phyloP scores from a whole-genome alignment of 92 coral and sea anemone species.

The Montipora capitata region DNA sequence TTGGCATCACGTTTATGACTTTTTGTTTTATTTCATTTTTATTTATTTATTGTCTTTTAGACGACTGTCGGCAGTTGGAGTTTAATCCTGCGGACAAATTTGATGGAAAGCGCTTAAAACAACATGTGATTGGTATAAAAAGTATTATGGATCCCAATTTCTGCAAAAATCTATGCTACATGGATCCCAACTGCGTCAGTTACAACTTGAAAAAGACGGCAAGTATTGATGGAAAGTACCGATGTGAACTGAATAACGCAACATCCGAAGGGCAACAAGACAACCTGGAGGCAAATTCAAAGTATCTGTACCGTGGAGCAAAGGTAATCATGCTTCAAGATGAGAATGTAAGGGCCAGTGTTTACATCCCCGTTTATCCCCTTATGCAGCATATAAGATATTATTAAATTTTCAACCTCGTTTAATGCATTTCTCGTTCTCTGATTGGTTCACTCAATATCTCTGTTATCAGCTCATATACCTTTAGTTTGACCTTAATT shows the following conservation, averaged over 20 bases:
- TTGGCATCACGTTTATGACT: too few relatives aligned
- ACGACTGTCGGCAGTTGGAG: neutral
- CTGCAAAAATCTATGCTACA: conserved; percentile 9
- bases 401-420: neutral
- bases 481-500: too few relatives aligned
- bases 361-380: neutral
- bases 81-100: neutral
- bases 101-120: conserved; percentile 13
- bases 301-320: conserved; percentile 16
- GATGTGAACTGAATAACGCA: conserved; percentile 32
- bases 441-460: too few relatives aligned
- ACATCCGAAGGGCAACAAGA: conserved; percentile 1
- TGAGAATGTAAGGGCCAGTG: too few relatives aligned
- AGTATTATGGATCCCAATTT: neutral
- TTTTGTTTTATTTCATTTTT: too few relatives aligned
- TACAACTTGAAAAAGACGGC: conserved; percentile 8
- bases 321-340: neutral
- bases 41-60: neutral
- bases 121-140: conserved; percentile 2
- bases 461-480: too few relatives aligned
- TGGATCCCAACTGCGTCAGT: conserved; percentile 24
- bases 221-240: neutral
- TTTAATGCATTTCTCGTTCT: too few relatives aligned
- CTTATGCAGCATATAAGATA: neutral
- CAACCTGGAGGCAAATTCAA: neutral